Evolutionary conservation across 2,797 vertebrate genomes (phyloP), one percentile per base, ranked within the genome.

Genomic region (Vultur gryphus): DNA sequence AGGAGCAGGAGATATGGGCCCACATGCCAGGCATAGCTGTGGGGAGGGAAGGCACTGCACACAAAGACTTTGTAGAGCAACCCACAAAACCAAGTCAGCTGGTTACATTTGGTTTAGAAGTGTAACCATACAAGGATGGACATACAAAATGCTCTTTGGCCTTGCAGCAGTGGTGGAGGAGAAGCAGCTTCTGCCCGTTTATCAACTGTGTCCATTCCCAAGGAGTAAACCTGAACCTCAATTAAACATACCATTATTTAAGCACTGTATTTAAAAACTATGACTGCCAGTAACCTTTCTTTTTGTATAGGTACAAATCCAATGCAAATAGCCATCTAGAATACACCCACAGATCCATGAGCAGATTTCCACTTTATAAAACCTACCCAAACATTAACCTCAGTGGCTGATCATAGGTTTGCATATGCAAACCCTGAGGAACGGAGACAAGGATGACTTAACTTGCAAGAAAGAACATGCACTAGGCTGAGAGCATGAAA

Each of bases 401-500:
- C 83, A 18, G 54, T n/a, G 67, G 62, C 72, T 90, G 71, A 44
- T 85, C 31, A 9, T 26, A 23, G 21, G 44, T 97, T 97, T 97
- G 79, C 89, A 77, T 96, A 97, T 49, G 93, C 90, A 97, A 96
- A 97, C 58, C 61, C 71, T n/a, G 73, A 95, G 89, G 80, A 87
- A 67, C 0, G 1, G 81, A 49, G 57, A 52, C 64, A 72, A 78
- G 80, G 66, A 41, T 90, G 62, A 65, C 58, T 95, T 49, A n/a
- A 82, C 46, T 70, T 67, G 54, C 39, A 88, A 85, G 71, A 73
- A 64, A 49, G 10, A 14, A 44, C 48, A n/a, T 33, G 16, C 10
- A n/a, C 19, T 23, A 12, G 31, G 35, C 16, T 62, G 39, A 84
- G 35, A 70, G 17, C 9, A 35, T 28, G 37, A 72, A 71, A 64